Base-by-base conservation (phyloP, 2,888 invertebrate genomes). In the Drosophila falleni region DNA sequence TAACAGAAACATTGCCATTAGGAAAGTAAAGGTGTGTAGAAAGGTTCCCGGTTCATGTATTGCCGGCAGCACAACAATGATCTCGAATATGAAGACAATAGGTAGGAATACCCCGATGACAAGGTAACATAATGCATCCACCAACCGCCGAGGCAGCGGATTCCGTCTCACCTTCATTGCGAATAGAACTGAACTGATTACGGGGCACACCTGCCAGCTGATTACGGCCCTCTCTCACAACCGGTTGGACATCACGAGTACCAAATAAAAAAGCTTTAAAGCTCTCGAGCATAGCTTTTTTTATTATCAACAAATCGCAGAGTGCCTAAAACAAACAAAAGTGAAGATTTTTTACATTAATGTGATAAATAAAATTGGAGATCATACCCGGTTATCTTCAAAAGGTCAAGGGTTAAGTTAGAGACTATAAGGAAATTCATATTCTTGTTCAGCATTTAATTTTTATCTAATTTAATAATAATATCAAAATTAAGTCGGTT, bases 1-100 rank as follows among this genome's bases (percentile, higher is more conserved):
- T 87, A 97, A 93, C 3, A 98, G 92, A 90, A 96, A 97, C 63
- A 94, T 94, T 54, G 96, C 96, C 82, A 94, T 92, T 8, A 94
- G 87, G 81, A 95, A 95, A 91, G 95, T 96, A 63, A 94, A 93
- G 33, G 92, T 94, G 93, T 94, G 95, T 78, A 90, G 92, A 23
- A 92, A 87, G 33, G 94, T 93, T 91, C 94, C 94, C 73, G 92
- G 91, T 75, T 93, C 92, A 88, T 95, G 95, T 56, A 96, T 93
- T 53, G 93, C 93, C 2, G 97, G 97, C 70, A 97, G 89, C 10
- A 97, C 96, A 39, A 96, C 90, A 91, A 95, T 95, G 23, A 97
- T 90, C 74, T 93, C 93, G 62, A 91, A 93, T 26, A 91, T 81
- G 61, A 91, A 92, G 0, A 91, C 87, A 50, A 91, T 78, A 11